phyloP scores from a whole-genome alignment of 2,797 vertebrate species.

The Rousettus madagascariensis region DNA sequence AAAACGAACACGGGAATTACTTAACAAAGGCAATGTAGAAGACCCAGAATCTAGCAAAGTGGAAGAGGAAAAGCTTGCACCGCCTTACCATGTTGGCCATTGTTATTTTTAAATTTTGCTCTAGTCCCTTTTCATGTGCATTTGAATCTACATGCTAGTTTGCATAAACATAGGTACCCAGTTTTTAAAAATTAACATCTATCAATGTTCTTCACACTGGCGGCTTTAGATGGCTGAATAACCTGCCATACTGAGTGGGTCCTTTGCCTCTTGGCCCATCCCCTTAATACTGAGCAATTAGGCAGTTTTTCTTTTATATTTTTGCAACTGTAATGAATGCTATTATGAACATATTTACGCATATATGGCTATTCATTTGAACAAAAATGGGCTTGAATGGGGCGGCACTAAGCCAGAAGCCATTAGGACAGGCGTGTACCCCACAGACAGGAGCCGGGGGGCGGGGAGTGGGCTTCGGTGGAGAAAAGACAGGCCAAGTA shows the following conservation, averaged over 20 bases:
- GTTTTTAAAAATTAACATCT: not conserved
- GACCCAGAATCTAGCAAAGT: not conserved
- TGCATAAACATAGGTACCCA: not conserved
- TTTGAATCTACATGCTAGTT: no score
- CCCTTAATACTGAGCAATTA: not conserved
- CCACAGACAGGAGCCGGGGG: not conserved
- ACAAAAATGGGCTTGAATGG: not conserved
- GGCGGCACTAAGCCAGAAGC: not conserved
- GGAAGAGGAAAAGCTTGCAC: fast-evolving
- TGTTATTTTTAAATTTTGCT: not conserved
- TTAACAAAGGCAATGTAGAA: not conserved
- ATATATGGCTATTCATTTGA: not conserved
- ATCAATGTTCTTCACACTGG: not conserved
- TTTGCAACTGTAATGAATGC: not conserved
- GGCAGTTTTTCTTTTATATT: not conserved
- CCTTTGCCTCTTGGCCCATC: no score
- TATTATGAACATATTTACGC: not conserved
- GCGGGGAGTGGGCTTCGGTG: no score
- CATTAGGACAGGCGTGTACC: not conserved
- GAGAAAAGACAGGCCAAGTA: not conserved
- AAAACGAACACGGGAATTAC: not conserved
- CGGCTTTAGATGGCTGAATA: not conserved
- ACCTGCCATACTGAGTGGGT: not conserved
- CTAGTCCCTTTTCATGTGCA: not conserved
- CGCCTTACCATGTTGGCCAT: not conserved